Evolutionary conservation across 2,888 invertebrate genomes (phyloP).

Genomic region (Hedychridium roseum): DNA sequence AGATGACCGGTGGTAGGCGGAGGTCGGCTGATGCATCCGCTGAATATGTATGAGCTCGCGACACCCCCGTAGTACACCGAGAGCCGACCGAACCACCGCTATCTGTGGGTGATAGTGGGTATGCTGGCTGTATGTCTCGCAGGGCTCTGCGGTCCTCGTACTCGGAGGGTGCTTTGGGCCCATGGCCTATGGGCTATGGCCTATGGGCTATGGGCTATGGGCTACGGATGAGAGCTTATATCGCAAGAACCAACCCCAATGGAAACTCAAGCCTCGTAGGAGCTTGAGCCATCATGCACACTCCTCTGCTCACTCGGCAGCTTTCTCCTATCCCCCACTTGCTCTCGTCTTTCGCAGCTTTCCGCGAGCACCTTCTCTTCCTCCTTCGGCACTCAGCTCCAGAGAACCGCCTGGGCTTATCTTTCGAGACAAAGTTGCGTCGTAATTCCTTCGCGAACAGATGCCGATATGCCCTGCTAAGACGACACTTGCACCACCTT

Average conservation of each 20-base stretch:
- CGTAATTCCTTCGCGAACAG: constrained; percentile 64
- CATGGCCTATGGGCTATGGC: constrained; percentile 25
- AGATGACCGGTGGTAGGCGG: constrained; percentile 54
- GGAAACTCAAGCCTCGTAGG: constrained; percentile 59
- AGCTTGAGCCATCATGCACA: constrained; percentile 62
- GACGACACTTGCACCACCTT: too few species aligned
- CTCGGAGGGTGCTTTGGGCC: constrained; percentile 26
- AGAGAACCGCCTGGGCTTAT: constrained; percentile 56
- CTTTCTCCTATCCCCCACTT: constrained; percentile 18
- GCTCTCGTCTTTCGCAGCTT: constrained; percentile 27
- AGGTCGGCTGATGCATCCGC: constrained; percentile 68
- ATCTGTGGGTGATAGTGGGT: constrained; percentile 63
- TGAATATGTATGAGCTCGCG: constrained; percentile 73
- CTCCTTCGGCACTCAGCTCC: constrained; percentile 42
- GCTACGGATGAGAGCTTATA: constrained; percentile 53
- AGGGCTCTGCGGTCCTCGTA: constrained; percentile 54
- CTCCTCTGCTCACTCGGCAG: constrained; percentile 40
- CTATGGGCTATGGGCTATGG: constrained; percentile 36
- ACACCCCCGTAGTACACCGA: constrained; percentile 60
- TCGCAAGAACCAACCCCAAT: constrained; percentile 61
- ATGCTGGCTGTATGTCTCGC: constrained; percentile 59
- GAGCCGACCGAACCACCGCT: constrained; percentile 56
- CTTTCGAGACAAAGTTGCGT: constrained; percentile 62
- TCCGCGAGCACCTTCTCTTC: constrained; percentile 28
- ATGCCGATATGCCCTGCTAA: constrained; percentile 60